Evolutionary conservation across 2,888 invertebrate species (phyloP).

Genomic region (Liodrosophila aerea): DNA sequence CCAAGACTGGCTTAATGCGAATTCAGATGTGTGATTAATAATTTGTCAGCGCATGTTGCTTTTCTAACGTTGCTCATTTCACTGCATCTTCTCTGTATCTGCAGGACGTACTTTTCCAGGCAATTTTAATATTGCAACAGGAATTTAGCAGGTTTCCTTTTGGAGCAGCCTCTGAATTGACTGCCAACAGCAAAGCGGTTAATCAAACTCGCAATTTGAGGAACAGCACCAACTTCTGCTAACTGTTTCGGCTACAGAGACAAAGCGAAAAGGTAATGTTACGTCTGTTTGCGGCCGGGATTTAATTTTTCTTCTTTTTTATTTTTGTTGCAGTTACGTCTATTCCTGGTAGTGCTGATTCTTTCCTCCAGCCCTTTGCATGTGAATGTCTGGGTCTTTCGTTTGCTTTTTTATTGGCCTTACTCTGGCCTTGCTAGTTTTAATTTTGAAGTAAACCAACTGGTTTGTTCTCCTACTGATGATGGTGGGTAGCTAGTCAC

Average conservation of each 20-base stretch:
- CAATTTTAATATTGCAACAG: too few relatives aligned
- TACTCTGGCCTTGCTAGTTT: not conserved
- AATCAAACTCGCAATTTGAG: constrained; percentile 53
- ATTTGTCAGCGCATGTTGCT: constrained; percentile 36
- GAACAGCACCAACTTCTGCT: constrained; percentile 36
- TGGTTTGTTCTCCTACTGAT: constrained; percentile 18
- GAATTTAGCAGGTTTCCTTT: too few relatives aligned
- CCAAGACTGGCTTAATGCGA: constrained; percentile 13
- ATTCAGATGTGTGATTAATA: constrained; percentile 37
- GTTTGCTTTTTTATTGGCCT: constrained; percentile 35
- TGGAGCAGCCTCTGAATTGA: too few relatives aligned
- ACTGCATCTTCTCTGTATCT: constrained; percentile 4
- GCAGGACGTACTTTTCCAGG: too few relatives aligned
- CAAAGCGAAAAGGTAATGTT: constrained; percentile 41
- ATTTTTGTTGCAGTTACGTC: constrained; percentile 58
- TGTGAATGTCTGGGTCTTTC: constrained; percentile 52
- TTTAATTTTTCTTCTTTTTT: too few relatives aligned
- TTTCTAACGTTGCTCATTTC: constrained; percentile 40
- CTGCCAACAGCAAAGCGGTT: constrained; percentile 34
- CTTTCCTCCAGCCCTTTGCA: constrained; percentile 45
- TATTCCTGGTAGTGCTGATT: constrained; percentile 27
- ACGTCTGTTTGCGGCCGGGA: too few relatives aligned
- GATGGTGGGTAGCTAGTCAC: constrained; percentile 36
- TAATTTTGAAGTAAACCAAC: too few relatives aligned
- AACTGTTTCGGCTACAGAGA: constrained; percentile 42